These are phyloP conservation scores for Meiosimyza decipiens DNA, from an alignment of 2,888 invertebrate genomes.

Conservation along the genomic window DNA sequence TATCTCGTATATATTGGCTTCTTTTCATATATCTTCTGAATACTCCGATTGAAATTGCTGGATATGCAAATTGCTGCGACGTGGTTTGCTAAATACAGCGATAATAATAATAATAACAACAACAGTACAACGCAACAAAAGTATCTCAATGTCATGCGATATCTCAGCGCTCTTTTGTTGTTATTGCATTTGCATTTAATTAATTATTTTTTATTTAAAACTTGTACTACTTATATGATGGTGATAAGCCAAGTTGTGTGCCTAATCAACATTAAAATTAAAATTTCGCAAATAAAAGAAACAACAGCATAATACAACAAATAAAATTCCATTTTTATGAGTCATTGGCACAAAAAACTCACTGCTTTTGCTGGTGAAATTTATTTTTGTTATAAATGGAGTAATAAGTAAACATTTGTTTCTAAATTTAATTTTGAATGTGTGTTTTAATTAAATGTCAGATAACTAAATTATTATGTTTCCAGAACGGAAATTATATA, in stretches of 20 bases:
- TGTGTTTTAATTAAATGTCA: too few relatives aligned
- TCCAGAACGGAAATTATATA: too few relatives aligned
- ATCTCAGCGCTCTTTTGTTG: conserved; percentile 16
- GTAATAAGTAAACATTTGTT: too few relatives aligned
- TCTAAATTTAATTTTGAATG: too few relatives aligned
- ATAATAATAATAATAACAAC: background rate
- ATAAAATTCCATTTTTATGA: background rate
- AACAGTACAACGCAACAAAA: conserved; percentile 1
- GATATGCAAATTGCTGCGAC: background rate
- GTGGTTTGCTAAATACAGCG: background rate
- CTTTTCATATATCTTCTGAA: too few relatives aligned
- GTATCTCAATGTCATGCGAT: conserved; percentile 14
- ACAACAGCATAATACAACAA: background rate
- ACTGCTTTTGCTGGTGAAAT: background rate
- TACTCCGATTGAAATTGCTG: conserved; percentile 5
- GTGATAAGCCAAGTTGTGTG: conserved; percentile 9
- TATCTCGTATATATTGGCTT: too few relatives aligned
- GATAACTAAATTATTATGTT: too few relatives aligned
- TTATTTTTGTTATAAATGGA: background rate
- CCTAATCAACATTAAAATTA: conserved; percentile 9
- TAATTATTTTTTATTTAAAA: too few relatives aligned
- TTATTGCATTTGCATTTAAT: background rate
- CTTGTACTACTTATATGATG: too few relatives aligned
- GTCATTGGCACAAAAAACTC: background rate
- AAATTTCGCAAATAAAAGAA: background rate